Base-by-base conservation (phyloP, 1,140 invertebrate genomes). In the Lineus longissimus region DNA sequence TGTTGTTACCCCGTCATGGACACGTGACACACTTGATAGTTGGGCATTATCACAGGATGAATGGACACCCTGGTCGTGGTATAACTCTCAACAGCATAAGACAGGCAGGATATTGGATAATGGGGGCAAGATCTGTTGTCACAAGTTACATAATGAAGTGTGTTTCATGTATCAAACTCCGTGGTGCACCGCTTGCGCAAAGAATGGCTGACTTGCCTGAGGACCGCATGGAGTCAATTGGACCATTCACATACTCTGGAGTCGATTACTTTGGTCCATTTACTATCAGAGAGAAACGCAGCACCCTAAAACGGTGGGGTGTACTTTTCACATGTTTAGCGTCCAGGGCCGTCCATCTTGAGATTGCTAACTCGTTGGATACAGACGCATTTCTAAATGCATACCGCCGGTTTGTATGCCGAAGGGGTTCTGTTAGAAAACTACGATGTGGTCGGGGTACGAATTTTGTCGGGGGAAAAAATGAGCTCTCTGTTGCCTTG, bases 391-490 rank as follows among this genome's bases (percentile, higher is more conserved):
- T 51, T 43, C 59, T 65, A 27, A 62, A 63, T 30, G 56, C 60
- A 1, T 31, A 61, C 22, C 59, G 61, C 7, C 55, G 65, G 0
- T 70, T 70, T 43, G 61, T 73, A 19, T 57, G 55, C 6, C 25
- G 65, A 25, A 22, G 72, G 57, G 68, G 66, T 15, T 19, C 59
- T 0, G 57, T 71, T 45, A 41, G 40, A 56, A 30, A 59, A 1
- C 43, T 72, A 2, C 67, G 69, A 61, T 68, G 56, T 25, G 74
- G 73, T 61, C 67, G 63, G 15, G 68, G 73, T 19, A 73, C 68
- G 9, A 76, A 73, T 63, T 72, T 73, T 40, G 55, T 64, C 22
- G 74, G 62, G 25, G 75, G 61, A 41, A 61, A 72, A 47, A 64
- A 62, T 57, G 75, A 77, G 61, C 54, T 74, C n/a, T n/a, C n/a